phyloP scores from a whole-genome alignment of 2,113 vertebrate genomes.

The Eretmochelys imbricata region DNA sequence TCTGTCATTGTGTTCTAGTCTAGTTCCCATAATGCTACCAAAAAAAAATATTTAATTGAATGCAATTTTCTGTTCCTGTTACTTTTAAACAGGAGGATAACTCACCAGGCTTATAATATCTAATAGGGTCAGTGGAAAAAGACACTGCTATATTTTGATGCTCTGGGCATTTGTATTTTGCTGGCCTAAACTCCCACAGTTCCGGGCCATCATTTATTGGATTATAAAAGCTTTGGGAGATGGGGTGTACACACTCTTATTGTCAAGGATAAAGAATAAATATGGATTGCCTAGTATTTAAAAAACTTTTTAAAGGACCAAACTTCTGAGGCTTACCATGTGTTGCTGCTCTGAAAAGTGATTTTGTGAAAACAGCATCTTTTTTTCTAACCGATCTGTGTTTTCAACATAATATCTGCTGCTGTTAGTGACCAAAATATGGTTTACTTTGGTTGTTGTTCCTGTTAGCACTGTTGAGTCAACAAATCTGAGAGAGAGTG shows the following conservation, averaged over 20 bases:
- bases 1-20: background rate
- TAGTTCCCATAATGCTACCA: background rate
- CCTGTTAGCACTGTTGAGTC: background rate
- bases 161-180: background rate
- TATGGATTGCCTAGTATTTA: background rate
- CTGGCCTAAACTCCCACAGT: background rate
- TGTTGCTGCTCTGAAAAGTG: background rate
- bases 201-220: background rate
- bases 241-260: background rate
- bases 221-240: background rate
- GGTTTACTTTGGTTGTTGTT: background rate
- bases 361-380: background rate
- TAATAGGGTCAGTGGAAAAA: background rate
- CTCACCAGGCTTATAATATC: background rate
- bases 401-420: background rate
- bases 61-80: background rate
- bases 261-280: background rate
- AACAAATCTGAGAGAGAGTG: background rate
- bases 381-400: background rate
- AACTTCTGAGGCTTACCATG: slow-evolving; percentile 5
- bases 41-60: background rate
- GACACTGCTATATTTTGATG: background rate
- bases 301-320: slow-evolving; percentile 1
- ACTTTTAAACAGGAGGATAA: background rate
- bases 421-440: background rate